Base-by-base conservation (phyloP, 2,888 invertebrate genomes). In the Hylaea fasciaria region DNA sequence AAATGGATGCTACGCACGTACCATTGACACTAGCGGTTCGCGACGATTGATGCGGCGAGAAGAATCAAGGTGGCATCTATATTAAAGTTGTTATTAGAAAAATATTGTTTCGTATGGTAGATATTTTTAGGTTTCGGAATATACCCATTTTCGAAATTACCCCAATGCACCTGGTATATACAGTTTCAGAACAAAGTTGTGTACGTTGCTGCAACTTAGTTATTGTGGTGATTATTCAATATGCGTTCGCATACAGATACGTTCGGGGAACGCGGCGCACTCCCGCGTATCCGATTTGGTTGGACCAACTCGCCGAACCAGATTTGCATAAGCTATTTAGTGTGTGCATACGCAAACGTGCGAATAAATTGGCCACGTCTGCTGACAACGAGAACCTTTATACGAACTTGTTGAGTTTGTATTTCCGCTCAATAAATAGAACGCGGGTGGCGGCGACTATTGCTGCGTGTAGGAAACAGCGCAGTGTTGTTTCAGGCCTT, bases 261-360 rank as follows among this genome's bases (percentile, higher is more conserved):
- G 37, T 40, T 54, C 29, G 45, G 29, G 45, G 29, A n/a, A 14
- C 16, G 29, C 14, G 14, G 45, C 32, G 28, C 29, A 62, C 63
- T 61, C 64, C 50, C 63, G 50, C 45, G 65, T 56, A 69, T 66
- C 62, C 66, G 71, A 71, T 73, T 78, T 72, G 64, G 66, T 66
- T 14, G 52, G 17, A 45, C 58, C 66, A 72, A 69, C 66, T 72
- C 67, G 65, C 54, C 60, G 57, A 63, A 35, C 43, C 52, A 56
- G 68, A 77, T 82, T 78, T 78, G 72, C 77, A 80, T 79, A 76
- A 79, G 76, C 73, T 72, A 77, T 79, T 81, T 78, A 63, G 68
- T 68, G 70, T 74, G 73, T 72, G 76, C 76, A 78, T 76, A 78
- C 69, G 66, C 74, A 74, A 77, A 74, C 71, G 70, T 53, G 60